Evolutionary conservation across 2,888 invertebrate species (phyloP), one percentile per base, ranked within the genome.

Genomic region (Ptychoptera contaminata): DNA sequence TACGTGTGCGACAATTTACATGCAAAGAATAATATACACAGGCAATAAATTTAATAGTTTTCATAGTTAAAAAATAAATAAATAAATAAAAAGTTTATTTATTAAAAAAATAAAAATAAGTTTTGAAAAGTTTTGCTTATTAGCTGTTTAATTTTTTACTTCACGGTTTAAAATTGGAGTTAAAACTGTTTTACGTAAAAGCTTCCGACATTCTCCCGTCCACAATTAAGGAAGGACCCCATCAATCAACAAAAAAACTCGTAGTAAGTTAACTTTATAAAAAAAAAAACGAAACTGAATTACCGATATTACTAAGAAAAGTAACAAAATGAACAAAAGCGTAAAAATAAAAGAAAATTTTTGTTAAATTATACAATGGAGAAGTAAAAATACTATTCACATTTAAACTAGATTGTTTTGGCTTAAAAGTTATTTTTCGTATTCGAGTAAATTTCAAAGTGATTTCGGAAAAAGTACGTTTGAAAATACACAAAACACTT

Each of bases 181-280:
- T 23, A 60, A 65, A 65, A 60, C 60, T 64, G 60, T 63, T 64
- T 57, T 63, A 63, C 63, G 62, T 64, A 54, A 65, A 64, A 58
- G 46, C 64, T 62, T 60, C 63, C 63, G 59, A 51, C 42, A 49
- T 52, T 50, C 57, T 56, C 56, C 60, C 59, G 51, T 64, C 63
- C 59, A 59, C 64, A 55, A 59, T 65, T 56, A 65, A 64, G 58
- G 63, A 63, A 55, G 62, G 63, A 55, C 59, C 62, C 59, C 63
- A 53, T 60, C 47, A 59, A 56, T 55, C 59, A 60, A 57, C 59
- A 62, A 57, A 65, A 58, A 65, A 65, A 55, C 58, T 63, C 58
- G 61, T 65, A 55, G 65, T 65, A 62, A 63, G 65, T 65, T 48
- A 39, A 41, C 23, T 23, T 23, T 5, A 23, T 5, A 23, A 23